These are phyloP conservation scores for Melanocharis versteri DNA, from an alignment of 2,113 vertebrate species.

Conservation along the genomic window DNA sequence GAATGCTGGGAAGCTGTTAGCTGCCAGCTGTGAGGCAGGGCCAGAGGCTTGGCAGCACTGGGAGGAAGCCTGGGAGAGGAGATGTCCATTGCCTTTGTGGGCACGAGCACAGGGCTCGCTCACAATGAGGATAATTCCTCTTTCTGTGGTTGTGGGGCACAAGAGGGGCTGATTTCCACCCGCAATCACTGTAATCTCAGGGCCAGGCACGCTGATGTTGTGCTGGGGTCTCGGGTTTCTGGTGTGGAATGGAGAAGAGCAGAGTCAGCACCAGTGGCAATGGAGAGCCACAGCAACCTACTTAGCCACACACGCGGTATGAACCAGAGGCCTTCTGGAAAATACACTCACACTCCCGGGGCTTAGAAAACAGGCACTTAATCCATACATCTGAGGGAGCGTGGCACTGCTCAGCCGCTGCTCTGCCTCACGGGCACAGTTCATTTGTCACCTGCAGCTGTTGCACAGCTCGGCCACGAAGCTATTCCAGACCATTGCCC, in stretches of 20 bases:
- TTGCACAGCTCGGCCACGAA: not conserved
- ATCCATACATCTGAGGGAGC: not conserved
- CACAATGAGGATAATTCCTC: not conserved
- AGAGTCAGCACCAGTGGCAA: not conserved
- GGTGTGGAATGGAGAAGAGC: not conserved
- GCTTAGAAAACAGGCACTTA: not conserved
- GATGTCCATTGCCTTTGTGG: fast-evolving
- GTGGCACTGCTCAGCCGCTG: not conserved
- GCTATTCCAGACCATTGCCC: not conserved
- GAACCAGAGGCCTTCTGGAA: not conserved
- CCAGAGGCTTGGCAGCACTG: not conserved
- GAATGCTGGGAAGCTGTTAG: constrained; percentile 31
- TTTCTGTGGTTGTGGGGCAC: not conserved
- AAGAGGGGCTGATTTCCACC: not conserved
- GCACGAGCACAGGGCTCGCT: fast-evolving
- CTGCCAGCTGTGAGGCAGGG: not conserved
- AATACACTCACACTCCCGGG: not conserved
- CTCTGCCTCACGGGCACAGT: not conserved
- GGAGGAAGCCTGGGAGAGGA: not conserved
- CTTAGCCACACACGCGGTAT: fast-evolving
- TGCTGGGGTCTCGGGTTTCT: not conserved
- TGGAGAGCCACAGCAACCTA: not conserved
- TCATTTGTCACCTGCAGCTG: not conserved
- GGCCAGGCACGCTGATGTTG: fast-evolving
- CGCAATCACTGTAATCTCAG: fast-evolving